Conservation (phyloP, 2,888 invertebrate species). For the Dione juno region DNA sequence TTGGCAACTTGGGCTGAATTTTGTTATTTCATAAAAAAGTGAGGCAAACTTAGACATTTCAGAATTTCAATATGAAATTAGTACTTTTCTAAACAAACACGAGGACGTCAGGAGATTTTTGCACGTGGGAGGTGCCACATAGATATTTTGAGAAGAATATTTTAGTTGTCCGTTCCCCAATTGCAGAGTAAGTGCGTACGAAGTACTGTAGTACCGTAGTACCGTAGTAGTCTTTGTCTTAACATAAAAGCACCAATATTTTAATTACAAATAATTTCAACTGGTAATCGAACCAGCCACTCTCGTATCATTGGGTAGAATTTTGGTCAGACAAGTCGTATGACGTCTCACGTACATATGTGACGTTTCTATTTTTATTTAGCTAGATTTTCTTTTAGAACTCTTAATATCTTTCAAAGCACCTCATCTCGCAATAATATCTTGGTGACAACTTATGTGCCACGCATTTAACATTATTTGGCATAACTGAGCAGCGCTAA, state of each 20-base stretch:
- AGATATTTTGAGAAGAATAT: background rate
- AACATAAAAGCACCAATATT: background rate
- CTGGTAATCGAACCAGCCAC: background rate
- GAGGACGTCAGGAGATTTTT: no score
- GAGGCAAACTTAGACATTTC: background rate
- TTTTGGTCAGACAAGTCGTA: background rate
- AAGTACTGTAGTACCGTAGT: no score
- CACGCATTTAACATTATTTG: slow-evolving; percentile 2
- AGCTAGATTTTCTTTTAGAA: no score
- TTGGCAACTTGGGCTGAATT: background rate
- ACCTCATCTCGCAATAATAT: background rate
- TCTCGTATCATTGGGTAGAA: background rate
- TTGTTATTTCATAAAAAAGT: background rate
- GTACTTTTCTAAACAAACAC: background rate
- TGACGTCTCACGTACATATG: background rate
- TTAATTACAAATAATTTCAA: background rate
- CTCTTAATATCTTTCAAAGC: no score
- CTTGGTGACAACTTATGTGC: background rate
- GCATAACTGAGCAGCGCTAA: background rate
- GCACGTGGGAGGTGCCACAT: background rate
- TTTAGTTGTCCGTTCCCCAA: background rate
- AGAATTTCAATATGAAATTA: background rate
- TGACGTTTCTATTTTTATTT: background rate
- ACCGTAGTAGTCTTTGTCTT: no score
- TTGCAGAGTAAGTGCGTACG: no score